Evolutionary conservation across 1,140 invertebrate genomes (phyloP).

Genomic region (Drosophila dunni): DNA sequence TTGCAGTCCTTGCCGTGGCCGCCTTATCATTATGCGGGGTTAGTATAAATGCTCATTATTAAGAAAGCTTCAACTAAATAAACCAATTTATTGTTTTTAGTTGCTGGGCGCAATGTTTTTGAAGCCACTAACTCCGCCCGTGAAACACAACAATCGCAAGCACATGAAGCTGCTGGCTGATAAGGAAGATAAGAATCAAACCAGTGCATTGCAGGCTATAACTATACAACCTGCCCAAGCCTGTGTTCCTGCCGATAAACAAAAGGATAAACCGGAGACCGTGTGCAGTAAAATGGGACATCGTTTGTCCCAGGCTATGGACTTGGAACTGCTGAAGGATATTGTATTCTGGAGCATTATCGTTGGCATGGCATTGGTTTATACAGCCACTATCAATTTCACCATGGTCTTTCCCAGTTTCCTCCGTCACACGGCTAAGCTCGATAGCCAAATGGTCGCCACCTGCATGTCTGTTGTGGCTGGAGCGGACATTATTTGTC

Average conservation of each 20-base stretch:
- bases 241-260: not conserved
- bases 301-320: slow-evolving; percentile 81
- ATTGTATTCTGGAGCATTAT: slow-evolving; percentile 88
- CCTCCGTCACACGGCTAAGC: slow-evolving; percentile 85
- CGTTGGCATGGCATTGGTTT: slow-evolving; percentile 87
- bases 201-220: slow-evolving; percentile 33
- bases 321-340: slow-evolving; percentile 87
- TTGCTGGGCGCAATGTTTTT: slow-evolving; percentile 76
- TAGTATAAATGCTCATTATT: slow-evolving; percentile 44
- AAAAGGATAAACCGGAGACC: slow-evolving; percentile 16
- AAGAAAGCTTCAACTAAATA: not conserved
- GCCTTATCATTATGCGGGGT: slow-evolving; percentile 87
- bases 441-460: slow-evolving; percentile 87
- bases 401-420: slow-evolving; percentile 89
- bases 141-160: slow-evolving; percentile 70
- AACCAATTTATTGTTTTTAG: slow-evolving; percentile 47
- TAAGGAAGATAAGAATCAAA: slow-evolving; percentile 50
- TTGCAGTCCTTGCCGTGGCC: slow-evolving; percentile 87
- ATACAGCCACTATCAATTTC: slow-evolving; percentile 89
- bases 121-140: slow-evolving; percentile 56
- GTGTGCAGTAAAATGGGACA: slow-evolving; percentile 56
- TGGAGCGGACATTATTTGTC: slow-evolving; percentile 88
- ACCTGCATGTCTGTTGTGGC: slow-evolving; percentile 89
- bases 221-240: slow-evolving; percentile 34
- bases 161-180: slow-evolving; percentile 62